Percentiles rank a stretch among this genome's conserved stretches.
These are phyloP conservation scores for Metalampra italica DNA, from an alignment of 2,888 invertebrate species.

Conservation along the genomic window DNA sequence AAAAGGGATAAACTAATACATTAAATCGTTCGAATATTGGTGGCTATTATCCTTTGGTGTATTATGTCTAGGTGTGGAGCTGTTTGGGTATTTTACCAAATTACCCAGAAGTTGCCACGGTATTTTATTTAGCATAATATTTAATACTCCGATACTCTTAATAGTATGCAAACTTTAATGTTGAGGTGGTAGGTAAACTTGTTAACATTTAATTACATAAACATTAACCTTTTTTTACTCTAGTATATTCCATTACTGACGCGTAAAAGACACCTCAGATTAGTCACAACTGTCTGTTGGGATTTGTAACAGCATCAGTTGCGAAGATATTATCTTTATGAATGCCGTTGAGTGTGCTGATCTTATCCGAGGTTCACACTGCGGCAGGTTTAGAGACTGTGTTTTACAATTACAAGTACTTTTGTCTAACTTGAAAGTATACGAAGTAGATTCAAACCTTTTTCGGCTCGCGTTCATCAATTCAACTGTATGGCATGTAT, in stretches of 20 bases:
- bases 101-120: too few species aligned
- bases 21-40: too few species aligned
- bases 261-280: conserved; percentile 24
- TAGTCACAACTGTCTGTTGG: conserved; percentile 7
- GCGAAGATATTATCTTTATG: not conserved
- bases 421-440: not conserved
- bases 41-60: too few species aligned
- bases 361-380: not conserved
- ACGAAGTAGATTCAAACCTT: not conserved
- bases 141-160: too few species aligned
- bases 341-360: not conserved
- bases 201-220: too few species aligned
- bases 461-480: not conserved
- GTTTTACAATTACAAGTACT: not conserved
- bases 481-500: not conserved
- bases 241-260: conserved; percentile 14
- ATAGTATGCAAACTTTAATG: too few species aligned
- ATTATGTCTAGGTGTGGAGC: too few species aligned
- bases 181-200: too few species aligned
- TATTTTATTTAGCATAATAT: too few species aligned
- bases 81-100: too few species aligned
- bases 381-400: not conserved
- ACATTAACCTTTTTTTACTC: not conserved
- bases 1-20: too few species aligned
- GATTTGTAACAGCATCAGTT: not conserved